These are phyloP conservation scores for Hetaerina americana DNA, from an alignment of 1,140 invertebrate genomes.

Conservation along the genomic window DNA sequence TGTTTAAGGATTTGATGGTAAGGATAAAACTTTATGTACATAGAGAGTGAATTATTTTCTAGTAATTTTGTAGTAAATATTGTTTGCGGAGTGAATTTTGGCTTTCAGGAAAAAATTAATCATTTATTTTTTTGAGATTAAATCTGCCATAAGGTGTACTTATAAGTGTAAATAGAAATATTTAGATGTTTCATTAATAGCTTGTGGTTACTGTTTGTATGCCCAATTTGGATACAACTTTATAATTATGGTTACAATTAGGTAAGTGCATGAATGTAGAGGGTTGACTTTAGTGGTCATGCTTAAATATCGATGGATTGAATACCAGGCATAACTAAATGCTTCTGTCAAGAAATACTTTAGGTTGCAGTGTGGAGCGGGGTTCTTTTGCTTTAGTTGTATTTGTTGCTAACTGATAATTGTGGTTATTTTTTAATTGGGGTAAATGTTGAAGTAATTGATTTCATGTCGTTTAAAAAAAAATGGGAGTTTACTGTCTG, in stretches of 20 bases:
- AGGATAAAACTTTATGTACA: neutral
- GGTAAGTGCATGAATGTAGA: neutral
- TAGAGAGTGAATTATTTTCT: neutral
- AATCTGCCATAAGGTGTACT: neutral
- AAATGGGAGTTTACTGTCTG: neutral
- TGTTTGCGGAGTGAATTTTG: neutral
- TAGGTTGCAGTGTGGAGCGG: neutral
- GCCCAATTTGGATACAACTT: neutral
- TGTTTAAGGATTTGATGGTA: neutral
- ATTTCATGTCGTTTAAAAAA: neutral
- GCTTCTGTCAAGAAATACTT: too few species aligned
- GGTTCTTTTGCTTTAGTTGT: neutral
- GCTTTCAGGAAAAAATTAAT: neutral
- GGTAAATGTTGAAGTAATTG: neutral
- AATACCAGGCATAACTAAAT: neutral
- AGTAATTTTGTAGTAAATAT: neutral
- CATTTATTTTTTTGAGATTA: neutral
- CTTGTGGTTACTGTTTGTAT: neutral
- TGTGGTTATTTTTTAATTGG: neutral
- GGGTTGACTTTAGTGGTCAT: neutral
- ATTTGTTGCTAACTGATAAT: neutral
- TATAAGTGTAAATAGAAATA: neutral
- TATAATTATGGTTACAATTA: neutral
- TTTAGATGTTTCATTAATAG: neutral
- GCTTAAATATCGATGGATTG: neutral